Base-by-base conservation (phyloP, 2,888 invertebrate genomes). In the Tetranychus piercei region DNA sequence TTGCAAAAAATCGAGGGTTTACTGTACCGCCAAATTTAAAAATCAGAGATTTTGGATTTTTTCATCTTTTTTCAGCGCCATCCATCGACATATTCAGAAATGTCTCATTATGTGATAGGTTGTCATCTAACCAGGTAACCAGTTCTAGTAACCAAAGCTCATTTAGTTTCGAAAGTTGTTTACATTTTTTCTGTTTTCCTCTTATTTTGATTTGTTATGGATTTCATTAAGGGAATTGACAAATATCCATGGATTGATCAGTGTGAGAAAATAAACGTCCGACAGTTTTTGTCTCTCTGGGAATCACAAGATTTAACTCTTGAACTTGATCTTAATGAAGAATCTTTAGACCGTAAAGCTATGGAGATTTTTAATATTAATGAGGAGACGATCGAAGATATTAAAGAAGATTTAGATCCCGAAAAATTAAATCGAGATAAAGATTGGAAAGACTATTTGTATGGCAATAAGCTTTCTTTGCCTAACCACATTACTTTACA, bases 201-300 rank as follows among this genome's bases (percentile, higher is more conserved):
- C 34, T 34, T 34, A 34, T 34, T 34, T 34, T 34, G 5, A 69
- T 5, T 69, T 69, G 20, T 7, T 6, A 69, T 69, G 69, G 69
- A 69, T 69, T 11, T 23, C 34, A 9, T 69, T 20, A 69, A 69
- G 20, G 69, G 34, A 6, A 22, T 69, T 23, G n/a, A 9, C 66
- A 22, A 22, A 23, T 22, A 22, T 23, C 69, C 69, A 5, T 71
- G 71, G 71, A 44, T 71, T 45, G 18, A 71, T 71, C 34, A 34
- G 1, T 9, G 34, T 5, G 34, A 44, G 43, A 43, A 45, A 18
- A 71, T 44, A 1, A 71, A 71, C 20, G 71, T 71, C 1, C 43
- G 45, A 44, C 20, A 11, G 15, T 71, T 71, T 45, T 8, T 23
- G 22, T 23, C 22, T 9, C 23, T 23, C 5, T 71, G 71, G 71